A percentile compares a stretch with the other conserved stretches of the same genome.
Conservation (phyloP, 2,113 vertebrate species). For the Siniperca knerii region DNA sequence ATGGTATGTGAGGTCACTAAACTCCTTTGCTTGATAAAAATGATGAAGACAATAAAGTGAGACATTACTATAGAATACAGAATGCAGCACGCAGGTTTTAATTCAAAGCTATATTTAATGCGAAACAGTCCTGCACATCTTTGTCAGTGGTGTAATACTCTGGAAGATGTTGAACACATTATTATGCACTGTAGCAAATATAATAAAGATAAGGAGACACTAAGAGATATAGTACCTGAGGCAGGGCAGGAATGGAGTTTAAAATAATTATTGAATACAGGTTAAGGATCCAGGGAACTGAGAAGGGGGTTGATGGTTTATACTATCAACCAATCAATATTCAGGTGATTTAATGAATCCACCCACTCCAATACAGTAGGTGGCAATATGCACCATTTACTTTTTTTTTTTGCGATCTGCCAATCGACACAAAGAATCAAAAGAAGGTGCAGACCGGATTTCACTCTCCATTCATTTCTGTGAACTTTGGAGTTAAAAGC, state of each 20-base stretch:
- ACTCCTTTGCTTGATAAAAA: slow-evolving; percentile 1
- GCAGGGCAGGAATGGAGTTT: background rate
- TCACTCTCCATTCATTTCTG: too few species aligned
- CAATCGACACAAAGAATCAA: background rate
- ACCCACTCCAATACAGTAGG: background rate
- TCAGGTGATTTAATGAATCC: slow-evolving; percentile 4
- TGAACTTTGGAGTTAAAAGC: background rate
- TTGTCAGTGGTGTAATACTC: background rate
- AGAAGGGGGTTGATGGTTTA: background rate
- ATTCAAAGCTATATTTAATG: background rate
- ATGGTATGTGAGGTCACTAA: background rate
- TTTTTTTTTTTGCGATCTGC: background rate
- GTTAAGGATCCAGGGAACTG: background rate
- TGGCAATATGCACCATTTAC: background rate
- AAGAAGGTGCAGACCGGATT: background rate
- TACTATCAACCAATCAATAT: background rate
- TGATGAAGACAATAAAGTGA: background rate
- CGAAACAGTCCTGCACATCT: background rate
- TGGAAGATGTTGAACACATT: background rate
- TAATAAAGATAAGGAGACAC: background rate
- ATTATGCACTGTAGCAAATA: background rate
- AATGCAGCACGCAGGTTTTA: background rate
- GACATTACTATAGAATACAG: background rate
- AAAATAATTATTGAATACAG: slow-evolving; percentile 4
- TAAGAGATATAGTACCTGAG: background rate